Conservation (phyloP, 2,797 vertebrate species). For the Thripadectes ignobilis region DNA sequence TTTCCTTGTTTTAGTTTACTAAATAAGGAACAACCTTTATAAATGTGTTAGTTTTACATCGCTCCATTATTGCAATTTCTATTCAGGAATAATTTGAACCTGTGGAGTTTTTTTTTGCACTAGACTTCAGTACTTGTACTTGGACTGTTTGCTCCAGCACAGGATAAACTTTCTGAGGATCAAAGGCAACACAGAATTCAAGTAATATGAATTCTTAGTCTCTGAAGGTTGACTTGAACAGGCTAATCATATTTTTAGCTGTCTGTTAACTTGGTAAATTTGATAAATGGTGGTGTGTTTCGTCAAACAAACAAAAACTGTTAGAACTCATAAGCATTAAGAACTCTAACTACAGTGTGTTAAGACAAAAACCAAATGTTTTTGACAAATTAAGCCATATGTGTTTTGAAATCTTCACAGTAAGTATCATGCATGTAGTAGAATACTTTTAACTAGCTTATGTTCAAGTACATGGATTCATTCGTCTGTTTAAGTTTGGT, state of each 20-base stretch:
- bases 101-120: not conserved
- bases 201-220: not conserved
- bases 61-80: not conserved
- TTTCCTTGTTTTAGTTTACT: not conserved
- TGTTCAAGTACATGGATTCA: not conserved
- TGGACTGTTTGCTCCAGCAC: not conserved
- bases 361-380: not conserved
- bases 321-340: not conserved
- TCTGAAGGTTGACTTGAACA: not conserved
- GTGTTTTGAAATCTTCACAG: not conserved
- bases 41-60: not conserved
- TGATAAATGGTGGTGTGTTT: not conserved
- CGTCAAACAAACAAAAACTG: not conserved
- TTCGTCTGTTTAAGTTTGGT: not conserved
- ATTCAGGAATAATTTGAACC: not conserved
- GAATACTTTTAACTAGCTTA: not conserved
- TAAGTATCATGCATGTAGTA: rapidly evolving
- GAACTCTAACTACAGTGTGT: not conserved
- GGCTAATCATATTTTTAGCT: not conserved
- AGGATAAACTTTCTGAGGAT: not conserved
- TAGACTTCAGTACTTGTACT: not conserved
- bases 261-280: not conserved
- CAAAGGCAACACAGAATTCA: not conserved
- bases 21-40: not conserved
- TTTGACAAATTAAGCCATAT: not conserved